Conservation (phyloP, 1,140 invertebrate genomes). For the Belonocnema kinseyi region DNA sequence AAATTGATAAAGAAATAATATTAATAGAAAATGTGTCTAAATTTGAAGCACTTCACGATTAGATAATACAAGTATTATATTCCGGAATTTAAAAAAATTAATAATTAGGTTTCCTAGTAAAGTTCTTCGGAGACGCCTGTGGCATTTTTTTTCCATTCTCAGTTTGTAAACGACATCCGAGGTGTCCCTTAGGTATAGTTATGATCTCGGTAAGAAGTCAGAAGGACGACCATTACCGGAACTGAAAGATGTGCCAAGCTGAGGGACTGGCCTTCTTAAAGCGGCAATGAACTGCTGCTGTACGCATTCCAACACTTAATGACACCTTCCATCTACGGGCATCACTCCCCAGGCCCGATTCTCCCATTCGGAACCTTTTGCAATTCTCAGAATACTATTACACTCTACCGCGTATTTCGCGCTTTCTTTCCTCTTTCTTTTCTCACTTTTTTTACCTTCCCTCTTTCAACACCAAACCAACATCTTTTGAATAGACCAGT, state of each 20-base stretch:
- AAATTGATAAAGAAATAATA: background rate
- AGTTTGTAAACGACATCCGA: background rate
- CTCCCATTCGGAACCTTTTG: background rate
- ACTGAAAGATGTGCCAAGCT: background rate
- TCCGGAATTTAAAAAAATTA: background rate
- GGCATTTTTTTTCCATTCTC: background rate
- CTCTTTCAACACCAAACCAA: too few species aligned
- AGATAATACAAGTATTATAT: background rate
- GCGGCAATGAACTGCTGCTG: background rate
- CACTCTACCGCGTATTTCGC: background rate
- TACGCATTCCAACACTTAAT: background rate
- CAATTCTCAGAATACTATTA: background rate
- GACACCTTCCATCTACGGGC: background rate
- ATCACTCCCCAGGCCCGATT: background rate
- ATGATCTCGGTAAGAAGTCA: conserved; percentile 3
- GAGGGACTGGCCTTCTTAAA: background rate
- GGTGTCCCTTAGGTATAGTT: background rate
- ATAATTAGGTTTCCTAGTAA: background rate
- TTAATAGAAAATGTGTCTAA: background rate
- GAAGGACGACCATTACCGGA: background rate
- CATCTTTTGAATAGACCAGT: too few species aligned
- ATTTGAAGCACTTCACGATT: background rate
- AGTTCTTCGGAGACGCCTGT: background rate
- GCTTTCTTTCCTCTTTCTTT: background rate
- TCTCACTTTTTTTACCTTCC: too few species aligned